These are phyloP conservation scores for Elegia similella DNA, from an alignment of 2,888 invertebrate species.

Conservation along the genomic window DNA sequence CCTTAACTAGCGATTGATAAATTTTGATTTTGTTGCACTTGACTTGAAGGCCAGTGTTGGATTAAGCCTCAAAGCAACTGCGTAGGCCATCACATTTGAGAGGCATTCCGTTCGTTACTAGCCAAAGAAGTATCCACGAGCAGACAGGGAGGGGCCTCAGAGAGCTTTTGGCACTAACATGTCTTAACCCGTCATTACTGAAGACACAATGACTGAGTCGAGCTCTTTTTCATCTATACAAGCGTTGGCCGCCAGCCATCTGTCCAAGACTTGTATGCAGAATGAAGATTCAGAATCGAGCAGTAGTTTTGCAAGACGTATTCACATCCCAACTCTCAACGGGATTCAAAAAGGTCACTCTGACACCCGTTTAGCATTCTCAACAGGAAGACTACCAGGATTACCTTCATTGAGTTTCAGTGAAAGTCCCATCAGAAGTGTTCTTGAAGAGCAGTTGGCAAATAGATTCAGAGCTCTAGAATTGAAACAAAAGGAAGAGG, in stretches of 20 bases:
- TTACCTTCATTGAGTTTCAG: conserved; percentile 46
- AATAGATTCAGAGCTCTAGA: conserved; percentile 70
- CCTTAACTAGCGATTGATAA: too few relatives aligned
- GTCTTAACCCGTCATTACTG: too few relatives aligned
- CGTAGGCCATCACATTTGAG: too few relatives aligned
- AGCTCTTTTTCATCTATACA: conserved; percentile 60
- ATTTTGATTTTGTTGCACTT: too few relatives aligned
- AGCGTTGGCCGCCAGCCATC: conserved; percentile 62
- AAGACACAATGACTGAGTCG: conserved; percentile 53
- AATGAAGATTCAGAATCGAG: conserved; percentile 34
- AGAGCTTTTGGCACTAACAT: too few relatives aligned
- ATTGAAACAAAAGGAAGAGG: conserved; percentile 45
- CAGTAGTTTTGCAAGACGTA: conserved; percentile 30
- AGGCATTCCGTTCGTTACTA: too few relatives aligned
- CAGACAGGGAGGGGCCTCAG: too few relatives aligned
- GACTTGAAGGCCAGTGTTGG: too few relatives aligned
- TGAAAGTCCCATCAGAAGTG: conserved; percentile 46
- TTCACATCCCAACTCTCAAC: conserved; percentile 33
- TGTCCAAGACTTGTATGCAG: conserved; percentile 58
- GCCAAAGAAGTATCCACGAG: too few relatives aligned
- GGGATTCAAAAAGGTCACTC: conserved; percentile 34
- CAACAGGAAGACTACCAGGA: conserved; percentile 36
- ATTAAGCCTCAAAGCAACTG: too few relatives aligned
- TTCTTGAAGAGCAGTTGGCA: conserved; percentile 57
- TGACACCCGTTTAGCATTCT: conserved; percentile 39